Evolutionary conservation across 2,797 vertebrate species (phyloP).

Genomic region (Scleropages formosus): DNA sequence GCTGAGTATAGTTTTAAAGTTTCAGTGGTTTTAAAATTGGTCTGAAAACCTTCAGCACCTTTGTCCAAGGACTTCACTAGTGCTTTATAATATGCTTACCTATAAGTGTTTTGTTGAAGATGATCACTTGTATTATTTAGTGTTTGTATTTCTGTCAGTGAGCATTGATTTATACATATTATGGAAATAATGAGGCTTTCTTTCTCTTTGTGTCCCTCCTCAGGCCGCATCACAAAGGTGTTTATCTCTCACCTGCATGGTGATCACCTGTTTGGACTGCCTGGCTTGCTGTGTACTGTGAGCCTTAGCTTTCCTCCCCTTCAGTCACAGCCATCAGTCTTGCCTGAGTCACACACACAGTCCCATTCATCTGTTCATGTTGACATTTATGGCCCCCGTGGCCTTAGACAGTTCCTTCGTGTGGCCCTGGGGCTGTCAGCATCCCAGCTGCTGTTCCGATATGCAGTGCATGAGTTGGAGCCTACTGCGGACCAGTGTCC

Average conservation of each 20-base stretch:
- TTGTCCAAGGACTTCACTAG: too few species aligned
- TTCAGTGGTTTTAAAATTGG: too few species aligned
- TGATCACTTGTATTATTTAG: too few species aligned
- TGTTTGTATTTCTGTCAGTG: too few species aligned
- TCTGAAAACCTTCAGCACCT: too few species aligned
- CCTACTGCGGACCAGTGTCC: constrained; percentile 83
- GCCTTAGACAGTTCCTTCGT: constrained; percentile 75
- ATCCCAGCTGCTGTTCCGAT: constrained; percentile 79
- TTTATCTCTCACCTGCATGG: constrained; percentile 94
- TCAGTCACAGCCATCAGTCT: background rate
- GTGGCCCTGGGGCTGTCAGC: constrained; percentile 79
- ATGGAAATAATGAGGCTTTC: too few species aligned
- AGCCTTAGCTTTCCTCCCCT: constrained; percentile 73
- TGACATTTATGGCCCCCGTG: constrained; percentile 83
- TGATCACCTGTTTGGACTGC: constrained; percentile 90
- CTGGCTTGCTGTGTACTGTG: constrained; percentile 87
- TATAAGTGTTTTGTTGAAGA: too few species aligned
- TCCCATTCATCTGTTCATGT: constrained; percentile 53
- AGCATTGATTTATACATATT: too few species aligned
- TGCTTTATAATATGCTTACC: too few species aligned
- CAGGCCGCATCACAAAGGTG: constrained; percentile 88
- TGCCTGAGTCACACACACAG: background rate
- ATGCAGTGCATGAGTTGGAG: constrained; percentile 83
- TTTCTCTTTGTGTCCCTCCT: constrained; percentile 12
- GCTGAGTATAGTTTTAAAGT: too few species aligned